phyloP scores from a whole-genome alignment of 2,888 invertebrate species.

The Ectemnius cavifrons region DNA sequence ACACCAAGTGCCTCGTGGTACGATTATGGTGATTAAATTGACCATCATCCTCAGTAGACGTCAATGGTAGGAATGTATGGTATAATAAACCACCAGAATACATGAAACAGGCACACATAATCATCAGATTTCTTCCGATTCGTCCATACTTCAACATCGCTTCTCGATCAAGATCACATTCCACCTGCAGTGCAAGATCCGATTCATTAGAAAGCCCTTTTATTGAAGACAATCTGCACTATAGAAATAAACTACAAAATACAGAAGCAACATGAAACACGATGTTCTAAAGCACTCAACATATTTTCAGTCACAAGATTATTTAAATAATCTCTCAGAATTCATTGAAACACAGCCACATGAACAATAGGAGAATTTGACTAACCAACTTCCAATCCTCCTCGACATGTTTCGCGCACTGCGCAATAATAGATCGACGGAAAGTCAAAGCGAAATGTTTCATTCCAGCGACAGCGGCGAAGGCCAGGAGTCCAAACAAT shows the following conservation, averaged over 20 bases:
- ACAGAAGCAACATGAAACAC: no score
- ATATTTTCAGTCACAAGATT: no score
- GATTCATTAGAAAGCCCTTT: no score
- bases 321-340: no score
- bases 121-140: slow-evolving; percentile 54
- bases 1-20: slow-evolving; percentile 48
- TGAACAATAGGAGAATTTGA: slow-evolving; percentile 33
- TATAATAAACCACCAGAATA: slow-evolving; percentile 49
- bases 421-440: slow-evolving; percentile 44
- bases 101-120: slow-evolving; percentile 47
- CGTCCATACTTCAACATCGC: slow-evolving; percentile 61
- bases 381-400: slow-evolving; percentile 52
- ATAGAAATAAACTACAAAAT: no score
- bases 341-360: no score
- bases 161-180: slow-evolving; percentile 35
- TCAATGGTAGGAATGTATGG: slow-evolving; percentile 38
- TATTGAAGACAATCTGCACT: no score
- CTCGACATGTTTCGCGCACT: slow-evolving; percentile 54
- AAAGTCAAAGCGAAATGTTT: slow-evolving; percentile 31
- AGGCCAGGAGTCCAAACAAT: slow-evolving; percentile 56
- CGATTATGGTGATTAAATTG: slow-evolving; percentile 53
- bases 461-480: slow-evolving; percentile 42
- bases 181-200: slow-evolving; percentile 29
- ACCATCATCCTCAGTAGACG: slow-evolving; percentile 54
- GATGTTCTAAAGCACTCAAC: no score